Base-by-base conservation (phyloP, 2,888 invertebrate genomes). In the Cephus sareptanus region DNA sequence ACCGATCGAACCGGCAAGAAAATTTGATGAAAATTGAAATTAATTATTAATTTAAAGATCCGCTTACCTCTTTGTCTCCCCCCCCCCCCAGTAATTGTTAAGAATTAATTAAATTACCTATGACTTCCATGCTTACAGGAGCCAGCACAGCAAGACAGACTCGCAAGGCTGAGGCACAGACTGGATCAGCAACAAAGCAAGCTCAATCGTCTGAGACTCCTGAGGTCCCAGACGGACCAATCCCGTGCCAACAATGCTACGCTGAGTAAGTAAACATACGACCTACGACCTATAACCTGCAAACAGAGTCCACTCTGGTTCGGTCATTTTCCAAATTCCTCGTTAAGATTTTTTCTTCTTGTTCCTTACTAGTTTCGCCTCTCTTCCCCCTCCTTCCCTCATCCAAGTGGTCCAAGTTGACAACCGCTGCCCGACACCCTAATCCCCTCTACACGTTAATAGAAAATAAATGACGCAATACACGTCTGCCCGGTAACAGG, bases 171-270 rank as follows among this genome's bases (percentile, higher is more conserved):
- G 89, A 94, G 98, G 85, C 98, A 98, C 90, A 95, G 97, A 86
- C 97, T 98, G 87, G 98, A 98, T 92, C 96, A 97, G 83, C 98
- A 98, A 92, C 98, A 98, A 93, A 94, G 97, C 91, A 98, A 98
- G 93, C 94, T 98, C 91, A 94, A 98, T 87, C 96, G 98, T 92
- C 94, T 99, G 91, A 94, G 98, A 89, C 97, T 98, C 85, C 94
- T 98, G 89, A 94, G 98, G 85, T 98, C 98, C 81, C 98, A 98
- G 93, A 97, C 98, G 88, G 98, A 98, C 92, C 95, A 97, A 89
- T 97, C 97, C 92, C 97, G 97, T 92, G 96, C 96, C 92, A 97
- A 96, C 92, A 97, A 97, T 93, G 96, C 96, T 88, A 96, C 97
- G 87, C 95, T 97, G 91, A 97, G 97, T 97, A 92, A 97, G 97